Conservation (phyloP, 2,113 vertebrate genomes). For the Notarius lentiginosus region DNA sequence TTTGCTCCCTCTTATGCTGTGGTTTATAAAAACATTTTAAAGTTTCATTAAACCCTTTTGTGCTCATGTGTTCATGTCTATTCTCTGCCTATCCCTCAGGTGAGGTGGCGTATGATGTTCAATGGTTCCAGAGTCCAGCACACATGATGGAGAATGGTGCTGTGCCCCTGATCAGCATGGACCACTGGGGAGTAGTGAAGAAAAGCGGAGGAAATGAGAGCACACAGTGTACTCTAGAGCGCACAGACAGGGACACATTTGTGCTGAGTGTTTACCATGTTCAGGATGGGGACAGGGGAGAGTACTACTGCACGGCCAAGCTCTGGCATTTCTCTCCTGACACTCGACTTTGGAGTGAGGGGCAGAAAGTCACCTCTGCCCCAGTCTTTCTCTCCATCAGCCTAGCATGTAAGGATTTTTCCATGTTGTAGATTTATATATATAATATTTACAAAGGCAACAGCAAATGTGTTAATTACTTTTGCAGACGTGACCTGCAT, state of each 20-base stretch:
- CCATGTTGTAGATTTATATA: not conserved
- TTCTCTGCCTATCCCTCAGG: slow-evolving; percentile 64
- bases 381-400: slow-evolving; percentile 82
- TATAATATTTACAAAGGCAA: not conserved
- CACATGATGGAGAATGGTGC: slow-evolving; percentile 62
- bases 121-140: slow-evolving; percentile 82
- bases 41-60: not conserved
- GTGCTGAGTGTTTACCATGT: slow-evolving; percentile 78
- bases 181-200: slow-evolving; percentile 80
- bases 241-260: slow-evolving; percentile 76
- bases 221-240: slow-evolving; percentile 83
- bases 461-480: not conserved
- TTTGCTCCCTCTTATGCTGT: not conserved
- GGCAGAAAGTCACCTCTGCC: slow-evolving; percentile 75
- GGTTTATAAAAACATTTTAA: not conserved
- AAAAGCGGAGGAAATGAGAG: slow-evolving; percentile 76
- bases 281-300: slow-evolving; percentile 82
- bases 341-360: slow-evolving; percentile 81
- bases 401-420: slow-evolving; percentile 80
- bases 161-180: slow-evolving; percentile 72
- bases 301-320: slow-evolving; percentile 84
- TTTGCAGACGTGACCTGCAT: not conserved
- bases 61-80: not conserved
- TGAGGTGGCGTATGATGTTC: slow-evolving; percentile 85
- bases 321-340: slow-evolving; percentile 83